A percentile compares a stretch with the other conserved stretches of the same genome.
Conservation (phyloP, 2,797 vertebrate genomes). For the Corythornis leucogaster region DNA sequence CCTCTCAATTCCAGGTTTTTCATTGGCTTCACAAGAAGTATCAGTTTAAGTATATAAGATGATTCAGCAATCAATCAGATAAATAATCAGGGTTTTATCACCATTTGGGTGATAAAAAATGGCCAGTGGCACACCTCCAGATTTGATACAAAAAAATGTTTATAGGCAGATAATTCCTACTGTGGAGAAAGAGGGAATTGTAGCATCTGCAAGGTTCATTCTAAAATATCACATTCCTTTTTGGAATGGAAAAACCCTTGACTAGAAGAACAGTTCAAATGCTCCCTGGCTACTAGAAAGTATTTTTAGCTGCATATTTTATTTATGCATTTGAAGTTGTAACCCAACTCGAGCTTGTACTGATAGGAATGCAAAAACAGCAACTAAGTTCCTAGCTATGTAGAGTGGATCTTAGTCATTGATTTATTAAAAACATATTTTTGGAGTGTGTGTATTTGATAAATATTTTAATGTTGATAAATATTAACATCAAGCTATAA, state of each 20-base stretch:
- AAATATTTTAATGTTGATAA: not conserved
- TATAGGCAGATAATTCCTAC: not conserved
- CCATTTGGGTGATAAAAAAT: not conserved
- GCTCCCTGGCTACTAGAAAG: not conserved
- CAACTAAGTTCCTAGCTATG: not conserved
- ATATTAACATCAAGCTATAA: not conserved
- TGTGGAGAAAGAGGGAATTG: not conserved
- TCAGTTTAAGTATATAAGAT: not conserved
- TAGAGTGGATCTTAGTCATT: not conserved
- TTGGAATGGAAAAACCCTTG: not conserved
- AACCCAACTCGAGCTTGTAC: not conserved
- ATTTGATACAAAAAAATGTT: not conserved
- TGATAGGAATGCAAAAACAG: not conserved
- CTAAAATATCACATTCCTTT: not conserved
- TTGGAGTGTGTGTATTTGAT: not conserved
- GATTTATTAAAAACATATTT: not conserved
- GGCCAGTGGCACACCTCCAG: not conserved
- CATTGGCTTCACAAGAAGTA: not conserved
- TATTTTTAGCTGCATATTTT: not conserved
- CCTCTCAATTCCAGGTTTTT: not conserved
- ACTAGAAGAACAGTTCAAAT: not conserved
- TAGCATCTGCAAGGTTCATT: not conserved
- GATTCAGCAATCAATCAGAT: not conserved
- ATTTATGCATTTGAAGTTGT: not conserved
- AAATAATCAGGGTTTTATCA: not conserved